A percentile compares a stretch with the other conserved stretches of the same genome.
phyloP scores from a whole-genome alignment of 2,113 vertebrate genomes.

The Chunga burmeisteri region DNA sequence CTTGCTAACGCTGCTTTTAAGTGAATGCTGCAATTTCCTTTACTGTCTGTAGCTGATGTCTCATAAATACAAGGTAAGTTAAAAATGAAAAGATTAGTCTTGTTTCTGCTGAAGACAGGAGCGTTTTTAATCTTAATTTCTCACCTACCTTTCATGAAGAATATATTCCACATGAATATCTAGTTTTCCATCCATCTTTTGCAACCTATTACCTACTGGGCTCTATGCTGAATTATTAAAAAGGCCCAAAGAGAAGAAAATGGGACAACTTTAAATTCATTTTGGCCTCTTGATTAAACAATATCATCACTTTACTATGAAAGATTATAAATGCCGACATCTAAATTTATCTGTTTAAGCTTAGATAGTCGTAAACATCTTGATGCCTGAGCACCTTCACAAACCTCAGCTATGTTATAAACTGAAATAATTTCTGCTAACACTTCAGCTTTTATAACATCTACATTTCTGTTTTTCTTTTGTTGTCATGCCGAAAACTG shows the following conservation, averaged over 20 bases:
- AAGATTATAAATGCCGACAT: not conserved
- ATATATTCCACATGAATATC: not conserved
- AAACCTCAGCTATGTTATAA: not conserved
- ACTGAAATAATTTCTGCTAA: not conserved
- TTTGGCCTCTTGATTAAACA: slow-evolving; percentile 31
- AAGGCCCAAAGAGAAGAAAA: slow-evolving; percentile 20
- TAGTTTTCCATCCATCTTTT: slow-evolving; percentile 6
- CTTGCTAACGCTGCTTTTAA: not conserved
- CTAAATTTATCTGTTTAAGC: not conserved
- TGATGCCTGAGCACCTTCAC: not conserved
- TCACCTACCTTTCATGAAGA: not conserved
- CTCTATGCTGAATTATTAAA: not conserved
- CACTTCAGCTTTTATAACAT: not conserved
- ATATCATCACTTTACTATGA: not conserved
- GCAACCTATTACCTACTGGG: not conserved
- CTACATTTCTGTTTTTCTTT: not conserved
- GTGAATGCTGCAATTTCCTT: slow-evolving; percentile 16
- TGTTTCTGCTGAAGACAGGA: not conserved
- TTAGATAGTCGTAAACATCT: not conserved
- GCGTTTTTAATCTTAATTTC: slow-evolving; percentile 43
- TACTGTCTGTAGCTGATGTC: slow-evolving; percentile 9
- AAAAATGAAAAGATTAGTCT: slow-evolving; percentile 19
- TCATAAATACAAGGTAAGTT: slow-evolving; percentile 43
- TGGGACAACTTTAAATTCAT: not conserved
- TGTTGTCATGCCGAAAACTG: not conserved